phyloP scores from a whole-genome alignment of 2,888 invertebrate species.

The Nomada fucata region DNA sequence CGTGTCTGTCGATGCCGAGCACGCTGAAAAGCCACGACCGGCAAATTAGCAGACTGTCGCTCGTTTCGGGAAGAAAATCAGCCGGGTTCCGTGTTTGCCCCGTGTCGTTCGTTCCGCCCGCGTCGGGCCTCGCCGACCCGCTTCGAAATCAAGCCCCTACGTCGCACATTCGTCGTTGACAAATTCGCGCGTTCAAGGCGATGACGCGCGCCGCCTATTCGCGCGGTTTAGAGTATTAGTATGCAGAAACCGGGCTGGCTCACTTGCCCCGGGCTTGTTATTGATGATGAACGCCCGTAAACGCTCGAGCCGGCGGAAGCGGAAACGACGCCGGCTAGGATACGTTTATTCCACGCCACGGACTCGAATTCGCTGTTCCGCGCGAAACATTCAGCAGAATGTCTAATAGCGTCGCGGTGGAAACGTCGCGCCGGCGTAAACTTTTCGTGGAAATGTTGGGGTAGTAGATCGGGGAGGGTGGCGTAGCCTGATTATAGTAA shows the following conservation, averaged over 20 bases:
- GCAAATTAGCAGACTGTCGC: conserved; percentile 1
- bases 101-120: not conserved
- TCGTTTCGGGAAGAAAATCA: conserved; percentile 3
- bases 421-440: not conserved
- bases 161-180: not conserved
- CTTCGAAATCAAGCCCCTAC: not conserved
- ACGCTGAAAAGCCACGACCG: not conserved
- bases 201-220: conserved; percentile 18
- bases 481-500: too few species aligned
- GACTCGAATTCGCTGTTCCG: conserved; percentile 33
- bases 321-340: conserved; percentile 50
- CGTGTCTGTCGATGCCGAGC: not conserved
- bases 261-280: conserved; percentile 55
- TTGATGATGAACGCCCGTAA: conserved; percentile 60
- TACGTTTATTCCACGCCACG: conserved; percentile 63
- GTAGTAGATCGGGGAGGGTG: too few species aligned
- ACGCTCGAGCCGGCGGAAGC: conserved; percentile 42
- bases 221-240: conserved; percentile 56
- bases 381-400: not conserved
- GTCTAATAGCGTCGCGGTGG: not conserved
- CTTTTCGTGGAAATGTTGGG: not conserved
- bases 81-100: not conserved
- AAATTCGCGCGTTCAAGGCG: not conserved
- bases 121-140: too few species aligned
- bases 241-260: conserved; percentile 51